Evolutionary conservation across 2,797 vertebrate genomes (phyloP).

Genomic region (Petrocephalus schoutedeni): DNA sequence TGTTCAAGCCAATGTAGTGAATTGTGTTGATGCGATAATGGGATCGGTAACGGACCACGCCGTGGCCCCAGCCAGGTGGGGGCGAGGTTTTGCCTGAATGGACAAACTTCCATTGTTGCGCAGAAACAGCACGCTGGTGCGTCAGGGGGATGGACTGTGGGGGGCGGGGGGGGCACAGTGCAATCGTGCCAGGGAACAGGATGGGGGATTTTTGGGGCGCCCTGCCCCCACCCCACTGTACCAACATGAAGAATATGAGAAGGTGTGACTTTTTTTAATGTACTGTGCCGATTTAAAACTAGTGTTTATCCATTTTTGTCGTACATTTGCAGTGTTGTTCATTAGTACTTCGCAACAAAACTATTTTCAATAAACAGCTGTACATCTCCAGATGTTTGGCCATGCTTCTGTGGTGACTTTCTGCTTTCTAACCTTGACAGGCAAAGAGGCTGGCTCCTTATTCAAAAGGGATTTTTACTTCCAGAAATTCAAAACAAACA

Average conservation of each 20-base stretch:
- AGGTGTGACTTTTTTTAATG: constrained; percentile 49
- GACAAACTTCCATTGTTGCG: not conserved
- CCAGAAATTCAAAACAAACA: not conserved
- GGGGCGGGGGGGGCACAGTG: not conserved
- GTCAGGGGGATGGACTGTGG: not conserved
- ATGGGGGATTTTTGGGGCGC: not conserved
- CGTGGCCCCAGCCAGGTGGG: not conserved
- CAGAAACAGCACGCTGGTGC: not conserved
- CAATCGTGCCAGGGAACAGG: not conserved
- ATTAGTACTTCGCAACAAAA: not conserved
- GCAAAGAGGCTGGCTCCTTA: not conserved
- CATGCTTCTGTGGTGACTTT: not conserved
- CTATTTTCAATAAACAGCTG: constrained; percentile 14
- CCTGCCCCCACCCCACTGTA: not conserved
- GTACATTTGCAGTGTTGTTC: not conserved
- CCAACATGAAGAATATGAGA: not conserved
- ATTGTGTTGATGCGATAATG: not conserved
- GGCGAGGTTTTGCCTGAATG: not conserved
- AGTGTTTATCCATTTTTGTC: constrained; percentile 34
- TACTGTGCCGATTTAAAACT: constrained; percentile 58
- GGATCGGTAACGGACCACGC: not conserved
- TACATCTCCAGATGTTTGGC: not conserved
- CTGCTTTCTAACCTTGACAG: not conserved
- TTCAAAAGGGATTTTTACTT: not conserved
- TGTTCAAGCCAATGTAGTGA: not conserved